Evolutionary conservation across 2,113 vertebrate species (phyloP).

Genomic region (Tyrannus savana): DNA sequence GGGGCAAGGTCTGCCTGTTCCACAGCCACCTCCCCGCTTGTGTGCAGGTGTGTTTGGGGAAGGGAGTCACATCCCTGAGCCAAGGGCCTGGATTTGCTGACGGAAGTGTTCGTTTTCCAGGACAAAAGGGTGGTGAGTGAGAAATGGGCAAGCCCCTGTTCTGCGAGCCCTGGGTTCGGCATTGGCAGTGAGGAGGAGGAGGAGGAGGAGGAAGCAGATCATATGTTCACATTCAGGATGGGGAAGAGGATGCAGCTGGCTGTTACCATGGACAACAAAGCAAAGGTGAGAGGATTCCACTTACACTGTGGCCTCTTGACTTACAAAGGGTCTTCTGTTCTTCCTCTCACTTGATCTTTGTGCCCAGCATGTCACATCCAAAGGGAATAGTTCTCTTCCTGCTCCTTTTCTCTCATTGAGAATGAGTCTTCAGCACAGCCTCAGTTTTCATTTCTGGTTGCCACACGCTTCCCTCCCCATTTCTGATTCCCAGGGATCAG

Average conservation of each 20-base stretch:
- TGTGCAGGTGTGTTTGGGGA: conserved; percentile 37
- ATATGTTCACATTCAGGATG: conserved; percentile 73
- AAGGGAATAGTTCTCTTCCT: not conserved
- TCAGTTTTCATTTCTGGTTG: not conserved
- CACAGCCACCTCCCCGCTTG: not conserved
- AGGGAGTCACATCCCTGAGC: not conserved
- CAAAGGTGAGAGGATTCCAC: conserved; percentile 78
- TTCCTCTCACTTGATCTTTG: not conserved
- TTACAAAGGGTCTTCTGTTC: conserved; percentile 7
- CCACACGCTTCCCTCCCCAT: not conserved
- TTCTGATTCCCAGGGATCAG: not conserved
- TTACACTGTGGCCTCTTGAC: not conserved
- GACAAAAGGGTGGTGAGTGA: conserved; percentile 89
- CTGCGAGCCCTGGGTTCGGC: conserved; percentile 38
- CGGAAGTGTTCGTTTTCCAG: conserved; percentile 59
- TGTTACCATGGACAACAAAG: conserved; percentile 90
- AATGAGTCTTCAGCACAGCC: not conserved
- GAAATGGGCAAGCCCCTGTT: conserved; percentile 68
- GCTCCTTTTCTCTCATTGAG: not conserved
- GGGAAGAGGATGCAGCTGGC: conserved; percentile 89
- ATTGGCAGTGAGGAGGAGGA: conserved; percentile 69
- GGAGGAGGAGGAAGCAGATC: conserved; percentile 60
- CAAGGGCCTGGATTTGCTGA: not conserved
- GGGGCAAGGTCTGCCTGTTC: not conserved
- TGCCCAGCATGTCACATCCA: rapidly evolving